A percentile compares a stretch with the other conserved stretches of the same genome.
Evolutionary conservation across 2,888 invertebrate genomes (phyloP).

Genomic region (Cataglyphis livida): DNA sequence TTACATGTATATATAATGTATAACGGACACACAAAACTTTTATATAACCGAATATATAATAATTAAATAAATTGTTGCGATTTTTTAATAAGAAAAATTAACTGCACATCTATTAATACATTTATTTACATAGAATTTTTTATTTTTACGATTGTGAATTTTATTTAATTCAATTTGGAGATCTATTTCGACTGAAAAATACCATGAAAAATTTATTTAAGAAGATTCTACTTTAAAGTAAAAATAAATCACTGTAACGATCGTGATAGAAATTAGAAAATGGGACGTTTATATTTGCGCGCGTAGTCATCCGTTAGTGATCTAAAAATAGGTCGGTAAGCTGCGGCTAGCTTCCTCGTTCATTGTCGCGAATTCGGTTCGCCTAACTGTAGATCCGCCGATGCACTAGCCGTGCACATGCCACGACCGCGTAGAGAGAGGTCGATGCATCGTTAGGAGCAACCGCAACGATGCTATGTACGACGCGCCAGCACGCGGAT

Average conservation of each 20-base stretch:
- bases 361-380: conserved; percentile 85
- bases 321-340: conserved; percentile 80
- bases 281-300: conserved; percentile 69
- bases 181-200: background rate
- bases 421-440: conserved; percentile 65
- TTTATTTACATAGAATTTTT: background rate
- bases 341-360: conserved; percentile 80
- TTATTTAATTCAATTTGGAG: background rate
- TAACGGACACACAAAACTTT: background rate
- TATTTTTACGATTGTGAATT: background rate
- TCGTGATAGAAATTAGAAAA: conserved; percentile 54
- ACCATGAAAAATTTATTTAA: background rate
- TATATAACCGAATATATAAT: no score
- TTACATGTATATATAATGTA: background rate
- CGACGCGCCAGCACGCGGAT: conserved; percentile 32
- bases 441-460: conserved; percentile 77
- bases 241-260: conserved; percentile 55
- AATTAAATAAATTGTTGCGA: background rate
- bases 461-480: conserved; percentile 62
- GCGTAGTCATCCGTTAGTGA: conserved; percentile 58
- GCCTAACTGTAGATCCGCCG: conserved; percentile 84
- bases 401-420: conserved; percentile 74
- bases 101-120: background rate
- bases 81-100: conserved; percentile 1
- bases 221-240: background rate